Base-by-base conservation (phyloP, 37 sponge, comb jelly and placozoan genomes). In the Corticium candelabrum region DNA sequence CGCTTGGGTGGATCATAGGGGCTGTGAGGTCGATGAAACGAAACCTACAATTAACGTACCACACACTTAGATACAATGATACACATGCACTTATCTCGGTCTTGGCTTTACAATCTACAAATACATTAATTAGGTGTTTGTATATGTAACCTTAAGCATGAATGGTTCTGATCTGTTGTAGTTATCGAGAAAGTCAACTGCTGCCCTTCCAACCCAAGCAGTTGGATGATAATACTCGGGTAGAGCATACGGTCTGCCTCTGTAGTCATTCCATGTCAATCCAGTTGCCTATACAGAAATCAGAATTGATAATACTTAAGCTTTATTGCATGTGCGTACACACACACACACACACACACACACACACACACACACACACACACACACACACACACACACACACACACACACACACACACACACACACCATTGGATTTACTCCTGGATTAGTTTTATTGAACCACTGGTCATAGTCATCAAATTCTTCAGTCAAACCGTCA, bases 1-100 rank as follows among this genome's bases (percentile, higher is more conserved):
- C 82, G 15, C 41, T 80, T 57, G 1, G 89, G 89, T 29, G 89
- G 89, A 67, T 88, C 89, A 74, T 88, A 88, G 3, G 89, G 89
- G 37, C 89, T 88, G 72, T 88, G 89, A 37, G 89, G 89, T 15
- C 89, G 89, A 41, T 88, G 89, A 41, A 88, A 88, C 35, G 89
- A 88, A 34, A 81, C 85, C 68, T 88, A 80, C 27, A n/a, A 88
- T 56, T 76, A 84, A 85, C 33, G 33, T 70, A 29, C 62, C 62
- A 50, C 36, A 70, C 35, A 70, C 5, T 5, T 7, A 4, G 31
- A 15, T 11, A 43, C 56, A 43, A 43, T 21, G 11, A 43, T 43
- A 43, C 56, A 43, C 56, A 43, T 43, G 11, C 56, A 43, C 56
- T 15, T 11, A 43, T 4, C 56, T 15, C 56, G 56, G 11, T 15